These are phyloP conservation scores for Diadegma fenestrale DNA, from an alignment of 2,888 invertebrate species.

Conservation along the genomic window DNA sequence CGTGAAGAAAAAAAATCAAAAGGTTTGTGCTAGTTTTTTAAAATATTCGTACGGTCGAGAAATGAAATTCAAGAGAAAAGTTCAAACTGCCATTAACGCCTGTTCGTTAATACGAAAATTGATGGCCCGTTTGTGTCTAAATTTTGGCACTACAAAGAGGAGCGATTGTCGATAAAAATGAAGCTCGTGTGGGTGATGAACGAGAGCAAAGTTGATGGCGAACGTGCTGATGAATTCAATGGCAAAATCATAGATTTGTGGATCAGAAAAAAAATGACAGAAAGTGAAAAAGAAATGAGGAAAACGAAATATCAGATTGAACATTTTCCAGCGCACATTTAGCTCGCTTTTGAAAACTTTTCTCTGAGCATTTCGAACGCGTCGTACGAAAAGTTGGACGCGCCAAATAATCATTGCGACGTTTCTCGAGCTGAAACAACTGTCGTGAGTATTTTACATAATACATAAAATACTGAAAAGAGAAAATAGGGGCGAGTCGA, in stretches of 20 bases:
- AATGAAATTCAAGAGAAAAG: background rate
- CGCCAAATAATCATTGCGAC: constrained; percentile 36
- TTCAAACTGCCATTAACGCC: background rate
- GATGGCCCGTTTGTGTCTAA: background rate
- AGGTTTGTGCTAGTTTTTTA: background rate
- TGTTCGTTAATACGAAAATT: background rate
- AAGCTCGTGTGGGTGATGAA: background rate
- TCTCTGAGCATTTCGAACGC: background rate
- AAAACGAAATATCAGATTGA: background rate
- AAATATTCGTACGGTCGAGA: background rate
- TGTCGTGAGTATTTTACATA: constrained; percentile 25
- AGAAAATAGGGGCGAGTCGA: constrained; percentile 17
- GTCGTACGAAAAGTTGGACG: constrained; percentile 29
- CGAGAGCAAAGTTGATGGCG: background rate
- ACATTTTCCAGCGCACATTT: background rate
- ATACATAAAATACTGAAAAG: constrained; percentile 30
- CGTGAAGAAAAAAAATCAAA: background rate
- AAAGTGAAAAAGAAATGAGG: background rate
- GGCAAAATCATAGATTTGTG: too few relatives aligned
- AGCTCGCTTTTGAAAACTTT: background rate
- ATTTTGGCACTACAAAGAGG: background rate
- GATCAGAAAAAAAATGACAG: background rate
- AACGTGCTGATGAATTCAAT: background rate
- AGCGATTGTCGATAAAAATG: background rate
- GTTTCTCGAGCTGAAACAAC: constrained; percentile 23